phyloP scores from a whole-genome alignment of 2,888 invertebrate genomes.

The Zygothrica quintamaculata region DNA sequence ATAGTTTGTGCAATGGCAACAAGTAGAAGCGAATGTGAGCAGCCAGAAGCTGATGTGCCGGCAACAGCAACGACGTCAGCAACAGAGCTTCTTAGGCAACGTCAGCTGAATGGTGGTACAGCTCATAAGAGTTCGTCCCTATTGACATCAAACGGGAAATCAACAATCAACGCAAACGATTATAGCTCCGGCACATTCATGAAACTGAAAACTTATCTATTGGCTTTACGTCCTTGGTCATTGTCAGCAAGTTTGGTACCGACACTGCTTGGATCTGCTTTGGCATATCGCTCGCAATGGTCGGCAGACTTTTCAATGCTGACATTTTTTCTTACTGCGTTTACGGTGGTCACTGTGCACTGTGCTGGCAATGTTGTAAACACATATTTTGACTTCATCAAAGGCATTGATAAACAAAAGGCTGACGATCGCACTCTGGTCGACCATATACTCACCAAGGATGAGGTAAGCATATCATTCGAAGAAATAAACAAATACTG shows the following conservation, averaged over 20 bases:
- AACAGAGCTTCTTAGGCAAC: conserved; percentile 40
- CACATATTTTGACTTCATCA: conserved; percentile 97
- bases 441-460: conserved; percentile 94
- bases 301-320: conserved; percentile 91
- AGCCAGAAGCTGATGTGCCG: conserved; percentile 36
- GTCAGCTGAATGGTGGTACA: conserved; percentile 49
- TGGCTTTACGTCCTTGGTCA: conserved; percentile 97
- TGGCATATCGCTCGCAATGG: conserved; percentile 93
- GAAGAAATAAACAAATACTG: background rate
- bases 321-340: conserved; percentile 91
- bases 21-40: conserved; percentile 52
- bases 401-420: conserved; percentile 96
- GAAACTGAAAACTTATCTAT: conserved; percentile 94
- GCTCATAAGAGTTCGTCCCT: conserved; percentile 27
- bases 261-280: conserved; percentile 93
- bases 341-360: conserved; percentile 96
- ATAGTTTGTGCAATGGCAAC: conserved; percentile 65
- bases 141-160: conserved; percentile 48
- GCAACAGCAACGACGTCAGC: conserved; percentile 14
- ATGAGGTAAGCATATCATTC: conserved; percentile 85
- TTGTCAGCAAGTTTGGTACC: conserved; percentile 96
- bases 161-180: conserved; percentile 12
- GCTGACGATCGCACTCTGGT: conserved; percentile 97
- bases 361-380: conserved; percentile 98
- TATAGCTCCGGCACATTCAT: conserved; percentile 86